Evolutionary conservation across 2,113 vertebrate genomes (phyloP).

Genomic region (Pseudorhombus dupliciocellatus): DNA sequence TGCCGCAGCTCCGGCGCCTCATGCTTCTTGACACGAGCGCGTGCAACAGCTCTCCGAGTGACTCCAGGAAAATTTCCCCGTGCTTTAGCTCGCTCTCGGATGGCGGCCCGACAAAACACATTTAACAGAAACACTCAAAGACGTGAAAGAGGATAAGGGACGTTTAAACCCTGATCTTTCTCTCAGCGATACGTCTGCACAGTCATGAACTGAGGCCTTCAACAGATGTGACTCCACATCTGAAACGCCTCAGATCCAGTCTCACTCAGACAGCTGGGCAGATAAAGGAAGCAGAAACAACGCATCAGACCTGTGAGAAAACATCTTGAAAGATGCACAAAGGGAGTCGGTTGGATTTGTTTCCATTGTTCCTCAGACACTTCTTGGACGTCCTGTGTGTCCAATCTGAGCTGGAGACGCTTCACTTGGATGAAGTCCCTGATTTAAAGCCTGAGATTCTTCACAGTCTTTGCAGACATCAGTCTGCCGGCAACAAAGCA

Average conservation of each 20-base stretch:
- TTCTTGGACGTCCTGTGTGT: conserved; percentile 29
- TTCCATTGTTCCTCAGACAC: conserved; percentile 28
- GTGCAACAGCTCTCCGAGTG: not conserved
- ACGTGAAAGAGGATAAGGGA: not conserved
- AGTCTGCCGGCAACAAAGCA: no score
- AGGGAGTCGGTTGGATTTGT: conserved; percentile 28
- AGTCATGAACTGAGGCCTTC: conserved; percentile 24
- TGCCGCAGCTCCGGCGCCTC: not conserved
- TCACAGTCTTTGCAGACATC: no score
- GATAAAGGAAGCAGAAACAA: conserved; percentile 35
- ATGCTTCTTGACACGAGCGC: not conserved
- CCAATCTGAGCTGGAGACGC: conserved; percentile 39
- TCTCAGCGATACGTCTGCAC: not conserved
- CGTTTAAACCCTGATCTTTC: not conserved
- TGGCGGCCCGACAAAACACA: conserved; percentile 2
- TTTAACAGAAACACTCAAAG: not conserved
- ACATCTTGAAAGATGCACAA: conserved; percentile 31
- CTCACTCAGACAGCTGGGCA: conserved; percentile 19
- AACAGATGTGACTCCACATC: conserved; percentile 60
- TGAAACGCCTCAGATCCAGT: conserved; percentile 44
- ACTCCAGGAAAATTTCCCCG: conserved; percentile 21
- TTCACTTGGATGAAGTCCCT: conserved; percentile 32
- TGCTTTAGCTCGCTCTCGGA: not conserved
- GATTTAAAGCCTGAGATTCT: conserved; percentile 3
- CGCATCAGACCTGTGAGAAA: conserved; percentile 30